phyloP scores from a whole-genome alignment of 2,888 invertebrate genomes.

The Drosophila infuscata region DNA sequence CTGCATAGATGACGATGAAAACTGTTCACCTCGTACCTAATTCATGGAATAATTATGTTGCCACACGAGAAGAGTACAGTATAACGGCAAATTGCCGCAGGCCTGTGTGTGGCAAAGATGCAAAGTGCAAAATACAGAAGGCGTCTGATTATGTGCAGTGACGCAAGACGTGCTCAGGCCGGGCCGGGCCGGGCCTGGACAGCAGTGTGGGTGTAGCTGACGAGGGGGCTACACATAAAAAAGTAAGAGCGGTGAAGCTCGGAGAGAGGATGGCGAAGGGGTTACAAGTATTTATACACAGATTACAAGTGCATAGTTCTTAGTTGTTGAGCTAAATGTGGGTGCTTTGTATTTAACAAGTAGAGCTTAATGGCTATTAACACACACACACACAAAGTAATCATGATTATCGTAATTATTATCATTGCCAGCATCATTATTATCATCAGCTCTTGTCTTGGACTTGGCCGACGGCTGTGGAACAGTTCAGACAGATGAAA shows the following conservation, averaged over 20 bases:
- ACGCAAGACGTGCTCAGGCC: slow-evolving; percentile 44
- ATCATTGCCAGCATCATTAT: slow-evolving; percentile 23
- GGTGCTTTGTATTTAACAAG: slow-evolving; percentile 79
- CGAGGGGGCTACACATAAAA: not conserved
- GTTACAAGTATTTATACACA: slow-evolving; percentile 72
- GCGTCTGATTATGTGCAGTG: slow-evolving; percentile 68
- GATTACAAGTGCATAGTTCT: slow-evolving; percentile 66
- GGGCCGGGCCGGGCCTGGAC: slow-evolving; percentile 10
- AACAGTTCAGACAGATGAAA: slow-evolving; percentile 3
- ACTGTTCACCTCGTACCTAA: not conserved
- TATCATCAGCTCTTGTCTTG: slow-evolving; percentile 38
- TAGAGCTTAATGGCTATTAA: slow-evolving; percentile 79
- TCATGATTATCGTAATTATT: slow-evolving; percentile 27
- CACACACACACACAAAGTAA: slow-evolving; percentile 42
- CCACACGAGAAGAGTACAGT: not conserved
- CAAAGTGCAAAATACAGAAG: slow-evolving; percentile 55
- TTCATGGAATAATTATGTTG: not conserved
- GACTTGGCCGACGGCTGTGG: slow-evolving; percentile 29
- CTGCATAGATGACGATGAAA: not conserved
- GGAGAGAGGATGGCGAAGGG: slow-evolving; percentile 9
- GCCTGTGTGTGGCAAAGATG: slow-evolving; percentile 23
- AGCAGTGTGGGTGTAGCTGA: not conserved
- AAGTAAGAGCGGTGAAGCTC: not conserved
- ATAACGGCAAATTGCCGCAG: slow-evolving; percentile 15
- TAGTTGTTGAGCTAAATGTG: slow-evolving; percentile 65